Base-by-base conservation (phyloP, 2,888 invertebrate genomes). In the Embidobia sp. region DNA sequence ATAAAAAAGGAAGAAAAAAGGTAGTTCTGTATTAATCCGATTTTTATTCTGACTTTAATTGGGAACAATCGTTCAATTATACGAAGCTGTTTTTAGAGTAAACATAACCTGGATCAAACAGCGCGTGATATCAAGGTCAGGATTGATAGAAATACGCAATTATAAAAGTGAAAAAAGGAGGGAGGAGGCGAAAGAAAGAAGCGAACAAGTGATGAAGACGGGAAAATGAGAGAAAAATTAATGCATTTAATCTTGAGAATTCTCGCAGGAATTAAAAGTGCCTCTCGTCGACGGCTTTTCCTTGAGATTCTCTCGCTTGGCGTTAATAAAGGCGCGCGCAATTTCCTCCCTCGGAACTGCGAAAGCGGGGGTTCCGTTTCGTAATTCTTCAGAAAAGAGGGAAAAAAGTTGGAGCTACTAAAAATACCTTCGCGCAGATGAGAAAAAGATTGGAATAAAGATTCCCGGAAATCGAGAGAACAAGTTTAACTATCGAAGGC, bases 221-320 rank as follows among this genome's bases (percentile, higher is more conserved):
- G 31, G 10, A 77, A 74, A 74, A 57, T 72, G 73, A 70, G 80
- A 81, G 81, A 82, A 81, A 83, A 83, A 83, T 85, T 85, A 85
- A 84, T 82, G 79, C 78, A 77, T 77, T 84, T 82, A 85, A 83
- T 80, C 80, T 75, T 66, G 79, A 73, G 76, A 77, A 80, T 82
- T 80, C 79, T 81, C 80, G 57, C 69, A 77, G 77, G 82, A 75
- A 84, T 83, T 84, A 85, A 85, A 83, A 83, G 83, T 84, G 79
- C 78, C 82, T 82, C 81, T 82, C 61, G 77, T 78, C 72, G 73
- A 69, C 75, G 81, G 80, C 79, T 79, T 64, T 81, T 83, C 78
- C 80, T 61, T 75, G 69, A 67, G 75, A 78, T 80, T 80, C 76
- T 75, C 74, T 79, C 61, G 64, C 74, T 74, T 75, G 59, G 72